A percentile compares a stretch with the other conserved stretches of the same genome.
phyloP scores from a whole-genome alignment of 1,140 invertebrate genomes.

The Bombus difficillimus region DNA sequence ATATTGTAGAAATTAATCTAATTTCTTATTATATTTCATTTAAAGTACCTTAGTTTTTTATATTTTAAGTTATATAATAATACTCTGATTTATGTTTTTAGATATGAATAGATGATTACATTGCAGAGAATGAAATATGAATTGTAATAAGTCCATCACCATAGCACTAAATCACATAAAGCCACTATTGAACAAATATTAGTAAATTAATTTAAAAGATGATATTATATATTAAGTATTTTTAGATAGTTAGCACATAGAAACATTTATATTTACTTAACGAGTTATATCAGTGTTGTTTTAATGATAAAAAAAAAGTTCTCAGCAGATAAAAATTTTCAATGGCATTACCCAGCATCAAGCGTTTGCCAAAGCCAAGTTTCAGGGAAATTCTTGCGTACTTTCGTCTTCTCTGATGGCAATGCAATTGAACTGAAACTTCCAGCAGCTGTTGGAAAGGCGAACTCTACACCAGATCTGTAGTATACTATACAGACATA shows the following conservation, averaged over 20 bases:
- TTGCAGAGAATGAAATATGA: slow-evolving; percentile 3
- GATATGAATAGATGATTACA: not conserved
- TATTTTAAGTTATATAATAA: not conserved
- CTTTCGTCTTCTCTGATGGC: slow-evolving; percentile 79
- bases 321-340: slow-evolving; percentile 64
- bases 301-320: slow-evolving; percentile 23
- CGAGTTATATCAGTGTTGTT: slow-evolving; percentile 9
- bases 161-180: slow-evolving; percentile 9
- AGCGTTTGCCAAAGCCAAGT: slow-evolving; percentile 86
- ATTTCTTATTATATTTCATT: slow-evolving; percentile 5
- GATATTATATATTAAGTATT: not conserved
- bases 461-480: slow-evolving; percentile 80
- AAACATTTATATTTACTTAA: not conserved
- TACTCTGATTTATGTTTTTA: not conserved
- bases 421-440: slow-evolving; percentile 71
- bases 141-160: slow-evolving; percentile 18
- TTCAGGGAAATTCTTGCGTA: slow-evolving; percentile 86
- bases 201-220: not conserved
- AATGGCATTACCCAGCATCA: slow-evolving; percentile 83
- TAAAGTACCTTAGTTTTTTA: not conserved
- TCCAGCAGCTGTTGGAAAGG: slow-evolving; percentile 72
- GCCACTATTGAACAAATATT: not conserved
- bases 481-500: slow-evolving; percentile 83
- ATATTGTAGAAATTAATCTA: slow-evolving; percentile 15
- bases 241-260: slow-evolving; percentile 4